These are phyloP conservation scores for Dipodomys spectabilis DNA, from an alignment of 2,113 vertebrate genomes.

Conservation along the genomic window DNA sequence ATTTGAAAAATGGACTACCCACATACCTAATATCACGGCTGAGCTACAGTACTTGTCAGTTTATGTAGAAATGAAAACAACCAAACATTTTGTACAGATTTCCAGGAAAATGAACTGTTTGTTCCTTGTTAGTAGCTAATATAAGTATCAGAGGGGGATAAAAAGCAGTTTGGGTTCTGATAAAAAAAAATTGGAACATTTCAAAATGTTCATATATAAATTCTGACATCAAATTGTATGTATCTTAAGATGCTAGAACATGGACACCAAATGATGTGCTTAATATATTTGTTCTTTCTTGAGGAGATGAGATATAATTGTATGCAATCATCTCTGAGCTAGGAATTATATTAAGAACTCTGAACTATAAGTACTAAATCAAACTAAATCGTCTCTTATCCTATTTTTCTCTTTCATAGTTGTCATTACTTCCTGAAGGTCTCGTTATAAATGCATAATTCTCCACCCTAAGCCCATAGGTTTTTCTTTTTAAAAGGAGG, in stretches of 20 bases:
- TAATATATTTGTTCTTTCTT: conserved; percentile 77
- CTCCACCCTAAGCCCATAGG: background rate
- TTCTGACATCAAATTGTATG: conserved; percentile 68
- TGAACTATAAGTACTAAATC: conserved; percentile 75
- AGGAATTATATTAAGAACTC: conserved; percentile 75
- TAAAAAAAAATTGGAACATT: conserved; percentile 56
- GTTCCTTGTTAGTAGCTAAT: conserved; percentile 67
- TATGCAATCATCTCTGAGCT: conserved; percentile 72
- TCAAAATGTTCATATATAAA: conserved; percentile 64
- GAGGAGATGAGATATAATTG: conserved; percentile 75
- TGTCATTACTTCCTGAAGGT: conserved; percentile 69
- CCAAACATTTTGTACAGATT: conserved; percentile 52
- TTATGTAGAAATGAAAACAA: conserved; percentile 56
- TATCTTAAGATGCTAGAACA: conserved; percentile 57
- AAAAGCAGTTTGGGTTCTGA: conserved; percentile 55
- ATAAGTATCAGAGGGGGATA: conserved; percentile 58
- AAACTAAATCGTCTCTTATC: conserved; percentile 71
- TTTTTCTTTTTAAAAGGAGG: conserved; percentile 51
- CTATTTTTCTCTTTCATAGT: conserved; percentile 65
- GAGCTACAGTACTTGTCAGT: conserved; percentile 50
- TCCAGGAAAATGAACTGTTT: conserved; percentile 62
- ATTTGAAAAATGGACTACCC: conserved; percentile 64
- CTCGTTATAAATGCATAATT: conserved; percentile 60
- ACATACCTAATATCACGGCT: background rate
- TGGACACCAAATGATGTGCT: conserved; percentile 67